These are phyloP conservation scores for Phorcus lineatus DNA, from an alignment of 2,888 invertebrate species.

Conservation along the genomic window DNA sequence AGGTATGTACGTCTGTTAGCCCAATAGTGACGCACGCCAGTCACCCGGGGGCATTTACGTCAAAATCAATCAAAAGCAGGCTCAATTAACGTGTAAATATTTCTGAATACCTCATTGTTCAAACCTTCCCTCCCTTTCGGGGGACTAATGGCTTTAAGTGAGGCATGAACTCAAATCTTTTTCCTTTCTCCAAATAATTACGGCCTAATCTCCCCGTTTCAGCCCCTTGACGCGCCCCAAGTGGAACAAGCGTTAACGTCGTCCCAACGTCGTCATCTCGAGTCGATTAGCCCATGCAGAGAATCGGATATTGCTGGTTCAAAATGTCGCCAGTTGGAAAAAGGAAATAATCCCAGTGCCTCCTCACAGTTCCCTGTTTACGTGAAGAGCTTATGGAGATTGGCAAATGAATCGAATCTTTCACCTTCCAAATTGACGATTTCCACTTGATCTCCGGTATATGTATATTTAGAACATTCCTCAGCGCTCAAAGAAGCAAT, in stretches of 20 bases:
- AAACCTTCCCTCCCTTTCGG: background rate
- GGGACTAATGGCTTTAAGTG: slow-evolving; percentile 1
- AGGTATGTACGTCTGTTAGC: too few relatives aligned
- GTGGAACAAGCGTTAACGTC: background rate
- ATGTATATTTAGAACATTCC: background rate
- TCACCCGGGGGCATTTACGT: too few relatives aligned
- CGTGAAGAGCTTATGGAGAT: background rate
- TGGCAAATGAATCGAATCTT: slow-evolving; percentile 1
- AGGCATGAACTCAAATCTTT: background rate
- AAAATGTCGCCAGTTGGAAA: background rate
- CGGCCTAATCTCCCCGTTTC: background rate
- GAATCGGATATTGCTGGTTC: background rate
- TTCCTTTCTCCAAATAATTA: background rate
- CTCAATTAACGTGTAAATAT: background rate
- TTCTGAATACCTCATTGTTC: background rate
- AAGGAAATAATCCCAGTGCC: background rate
- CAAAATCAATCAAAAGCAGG: too few relatives aligned
- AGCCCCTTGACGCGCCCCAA: background rate
- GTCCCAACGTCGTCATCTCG: background rate
- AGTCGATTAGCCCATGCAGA: background rate
- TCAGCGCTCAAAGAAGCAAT: background rate
- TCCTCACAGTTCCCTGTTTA: background rate
- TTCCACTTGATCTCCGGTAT: background rate
- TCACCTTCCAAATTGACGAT: background rate
- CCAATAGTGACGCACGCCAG: too few relatives aligned